Conservation (phyloP, 2,797 vertebrate species). For the Masticophis lateralis region DNA sequence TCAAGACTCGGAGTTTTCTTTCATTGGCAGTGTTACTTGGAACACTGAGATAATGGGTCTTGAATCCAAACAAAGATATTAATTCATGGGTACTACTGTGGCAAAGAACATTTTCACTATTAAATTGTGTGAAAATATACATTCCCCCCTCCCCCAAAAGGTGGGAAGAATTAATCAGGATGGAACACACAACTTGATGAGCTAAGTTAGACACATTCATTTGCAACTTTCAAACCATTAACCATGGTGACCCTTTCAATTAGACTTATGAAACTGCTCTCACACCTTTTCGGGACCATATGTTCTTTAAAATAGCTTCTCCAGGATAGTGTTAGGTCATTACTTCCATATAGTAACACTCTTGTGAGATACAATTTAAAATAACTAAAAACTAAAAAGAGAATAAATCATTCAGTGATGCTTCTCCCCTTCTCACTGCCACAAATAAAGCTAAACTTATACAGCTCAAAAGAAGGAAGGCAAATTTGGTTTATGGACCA, state of each 20-base stretch:
- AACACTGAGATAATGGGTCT: not conserved
- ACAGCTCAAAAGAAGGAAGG: conserved; percentile 1
- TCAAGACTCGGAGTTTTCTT: too few species aligned
- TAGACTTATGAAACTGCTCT: conserved; percentile 43
- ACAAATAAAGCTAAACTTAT: conserved; percentile 36
- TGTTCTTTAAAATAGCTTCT: not conserved
- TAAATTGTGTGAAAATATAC: not conserved
- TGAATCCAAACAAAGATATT: not conserved
- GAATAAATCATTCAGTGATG: not conserved
- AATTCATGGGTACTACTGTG: not conserved
- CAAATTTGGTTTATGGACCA: conserved; percentile 36
- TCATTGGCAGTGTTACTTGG: too few species aligned
- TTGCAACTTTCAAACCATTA: conserved; percentile 62
- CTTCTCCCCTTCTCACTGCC: conserved; percentile 4
- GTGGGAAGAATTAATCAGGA: conserved; percentile 26
- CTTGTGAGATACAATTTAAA: not conserved
- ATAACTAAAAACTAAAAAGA: not conserved
- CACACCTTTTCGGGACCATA: conserved; percentile 24
- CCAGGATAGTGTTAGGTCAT: not conserved
- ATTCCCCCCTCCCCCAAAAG: not conserved
- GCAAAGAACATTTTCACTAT: not conserved
- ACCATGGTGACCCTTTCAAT: conserved; percentile 53
- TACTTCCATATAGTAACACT: not conserved
- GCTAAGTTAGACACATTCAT: conserved; percentile 54
- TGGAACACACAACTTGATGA: not conserved